Evolutionary conservation across 2,888 invertebrate genomes (phyloP).

Genomic region (Mimachlamys varia): DNA sequence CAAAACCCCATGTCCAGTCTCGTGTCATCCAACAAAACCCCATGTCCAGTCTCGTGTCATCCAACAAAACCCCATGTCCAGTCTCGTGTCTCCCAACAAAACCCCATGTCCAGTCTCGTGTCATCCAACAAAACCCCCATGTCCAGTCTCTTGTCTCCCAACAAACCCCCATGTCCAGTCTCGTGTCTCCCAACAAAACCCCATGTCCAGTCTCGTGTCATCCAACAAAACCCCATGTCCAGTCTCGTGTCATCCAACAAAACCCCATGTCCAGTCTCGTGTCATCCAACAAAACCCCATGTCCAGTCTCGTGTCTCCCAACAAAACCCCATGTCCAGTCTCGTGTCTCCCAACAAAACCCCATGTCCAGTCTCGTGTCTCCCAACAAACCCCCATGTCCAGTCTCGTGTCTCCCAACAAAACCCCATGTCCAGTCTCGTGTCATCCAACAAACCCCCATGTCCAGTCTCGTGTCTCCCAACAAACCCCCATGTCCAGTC

Average conservation of each 20-base stretch:
- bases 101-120: neutral
- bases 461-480: neutral
- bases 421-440: neutral
- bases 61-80: no score
- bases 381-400: no score
- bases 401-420: neutral
- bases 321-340: neutral
- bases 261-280: neutral
- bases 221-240: no score
- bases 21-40: no score
- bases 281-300: no score
- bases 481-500: neutral
- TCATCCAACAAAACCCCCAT: no score
- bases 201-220: neutral
- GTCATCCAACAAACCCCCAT: no score
- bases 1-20: neutral
- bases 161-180: neutral
- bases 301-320: neutral
- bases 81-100: neutral
- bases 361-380: neutral
- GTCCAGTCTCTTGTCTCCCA: neutral
- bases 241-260: neutral
- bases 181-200: no score
- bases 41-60: neutral
- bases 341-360: no score